Percentiles rank a stretch among this genome's conserved stretches.
Conservation (phyloP, 2,113 vertebrate species). For the Podilymbus podiceps region DNA sequence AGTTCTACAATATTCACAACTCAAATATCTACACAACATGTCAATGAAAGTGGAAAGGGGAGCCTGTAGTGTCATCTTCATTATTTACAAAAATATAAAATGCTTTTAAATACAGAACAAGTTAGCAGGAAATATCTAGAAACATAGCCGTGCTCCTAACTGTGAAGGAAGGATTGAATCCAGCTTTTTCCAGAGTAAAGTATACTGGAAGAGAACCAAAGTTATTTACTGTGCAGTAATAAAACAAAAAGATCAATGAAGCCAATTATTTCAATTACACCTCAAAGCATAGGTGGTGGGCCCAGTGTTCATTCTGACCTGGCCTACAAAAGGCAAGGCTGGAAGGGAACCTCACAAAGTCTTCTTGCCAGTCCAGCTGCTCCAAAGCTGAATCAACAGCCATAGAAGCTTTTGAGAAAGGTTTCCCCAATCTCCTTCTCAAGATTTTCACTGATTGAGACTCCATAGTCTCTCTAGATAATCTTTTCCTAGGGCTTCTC, state of each 20-base stretch:
- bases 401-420: background rate
- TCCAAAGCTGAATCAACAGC: background rate
- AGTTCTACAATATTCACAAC: background rate
- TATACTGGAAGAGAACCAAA: background rate
- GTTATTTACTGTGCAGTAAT: background rate
- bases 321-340: background rate
- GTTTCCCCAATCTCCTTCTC: background rate
- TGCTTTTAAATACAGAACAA: background rate
- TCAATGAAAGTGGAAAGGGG: background rate
- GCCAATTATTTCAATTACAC: background rate
- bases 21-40: background rate
- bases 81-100: background rate
- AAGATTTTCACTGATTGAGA: background rate
- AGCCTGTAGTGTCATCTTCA: background rate
- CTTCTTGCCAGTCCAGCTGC: background rate
- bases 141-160: background rate
- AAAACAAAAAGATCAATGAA: background rate
- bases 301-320: background rate
- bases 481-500: background rate
- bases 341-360: background rate
- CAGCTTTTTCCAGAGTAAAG: background rate
- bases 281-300: background rate
- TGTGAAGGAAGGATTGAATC: background rate
- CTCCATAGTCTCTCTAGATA: background rate
- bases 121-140: background rate